phyloP scores from a whole-genome alignment of 2,888 invertebrate genomes.

The Pyrocoelia pectoralis region DNA sequence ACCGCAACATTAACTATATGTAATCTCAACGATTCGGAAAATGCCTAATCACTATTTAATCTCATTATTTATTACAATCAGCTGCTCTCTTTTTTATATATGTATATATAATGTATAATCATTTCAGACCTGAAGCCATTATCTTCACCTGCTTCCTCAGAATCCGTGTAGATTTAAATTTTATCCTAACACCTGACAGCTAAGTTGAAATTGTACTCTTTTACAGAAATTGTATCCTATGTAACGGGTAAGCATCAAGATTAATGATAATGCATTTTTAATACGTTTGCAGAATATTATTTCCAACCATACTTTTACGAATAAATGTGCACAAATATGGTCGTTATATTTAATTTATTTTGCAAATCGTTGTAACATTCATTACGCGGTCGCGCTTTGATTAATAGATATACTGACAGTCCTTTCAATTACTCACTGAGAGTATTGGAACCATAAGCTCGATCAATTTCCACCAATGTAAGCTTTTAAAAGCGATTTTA shows the following conservation, averaged over 20 bases:
- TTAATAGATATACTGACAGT: no score
- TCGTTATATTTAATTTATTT: no score
- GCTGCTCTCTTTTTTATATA: neutral
- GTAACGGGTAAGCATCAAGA: neutral
- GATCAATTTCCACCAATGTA: no score
- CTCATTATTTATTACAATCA: constrained; percentile 1
- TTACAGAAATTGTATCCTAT: neutral
- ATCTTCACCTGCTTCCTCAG: neutral
- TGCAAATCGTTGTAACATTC: no score
- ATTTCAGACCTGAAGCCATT: neutral
- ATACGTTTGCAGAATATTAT: neutral
- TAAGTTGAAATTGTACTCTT: neutral
- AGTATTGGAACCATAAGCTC: no score
- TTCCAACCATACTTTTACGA: neutral
- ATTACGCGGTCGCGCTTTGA: no score
- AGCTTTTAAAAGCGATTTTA: no score
- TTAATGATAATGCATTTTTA: neutral
- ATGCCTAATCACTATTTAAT: neutral
- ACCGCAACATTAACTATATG: neutral
- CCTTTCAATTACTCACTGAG: no score
- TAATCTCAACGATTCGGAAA: constrained; percentile 1
- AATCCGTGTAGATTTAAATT: neutral
- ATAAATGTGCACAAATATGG: neutral
- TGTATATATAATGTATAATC: no score
- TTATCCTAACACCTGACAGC: neutral